Conservation (phyloP, 2,113 vertebrate genomes). For the Toxotes jaculatrix region DNA sequence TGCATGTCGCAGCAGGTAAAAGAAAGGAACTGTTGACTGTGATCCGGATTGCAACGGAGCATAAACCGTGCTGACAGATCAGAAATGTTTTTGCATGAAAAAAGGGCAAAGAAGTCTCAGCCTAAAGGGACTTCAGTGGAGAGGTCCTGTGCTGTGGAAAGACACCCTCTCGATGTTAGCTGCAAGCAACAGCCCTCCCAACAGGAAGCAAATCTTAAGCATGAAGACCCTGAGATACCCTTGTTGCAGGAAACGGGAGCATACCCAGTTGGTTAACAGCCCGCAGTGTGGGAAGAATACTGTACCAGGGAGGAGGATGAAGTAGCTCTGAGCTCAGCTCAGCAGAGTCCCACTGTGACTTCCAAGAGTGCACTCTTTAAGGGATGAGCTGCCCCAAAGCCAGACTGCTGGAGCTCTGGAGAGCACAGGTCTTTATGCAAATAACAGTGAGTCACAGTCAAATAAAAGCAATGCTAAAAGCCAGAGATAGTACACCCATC, state of each 20-base stretch:
- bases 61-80: slow-evolving; percentile 11
- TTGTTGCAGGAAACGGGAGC: slow-evolving; percentile 26
- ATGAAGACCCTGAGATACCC: slow-evolving; percentile 34
- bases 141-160: slow-evolving; percentile 9
- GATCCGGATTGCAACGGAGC: slow-evolving; percentile 21
- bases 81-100: slow-evolving; percentile 30
- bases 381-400: slow-evolving; percentile 61
- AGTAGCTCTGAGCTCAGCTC: slow-evolving; percentile 41
- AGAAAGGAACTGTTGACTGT: slow-evolving; percentile 3
- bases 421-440: slow-evolving; percentile 62
- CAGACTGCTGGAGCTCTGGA: slow-evolving; percentile 48
- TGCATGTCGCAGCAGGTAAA: slow-evolving; percentile 15
- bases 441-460: slow-evolving; percentile 44
- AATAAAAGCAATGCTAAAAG: slow-evolving; percentile 43
- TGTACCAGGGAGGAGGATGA: slow-evolving; percentile 33
- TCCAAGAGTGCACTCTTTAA: slow-evolving; percentile 59
- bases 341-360: slow-evolving; percentile 60
- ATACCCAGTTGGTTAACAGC: slow-evolving; percentile 30
- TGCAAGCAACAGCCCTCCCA: slow-evolving; percentile 26
- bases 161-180: neutral
- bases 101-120: neutral
- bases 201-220: slow-evolving; percentile 34
- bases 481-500: neutral
- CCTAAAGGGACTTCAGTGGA: slow-evolving; percentile 9
- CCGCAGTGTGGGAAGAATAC: slow-evolving; percentile 45